A percentile compares a stretch with the other conserved stretches of the same genome.
These are phyloP conservation scores for Syrphus vitripennis DNA, from an alignment of 2,888 invertebrate species.

Conservation along the genomic window DNA sequence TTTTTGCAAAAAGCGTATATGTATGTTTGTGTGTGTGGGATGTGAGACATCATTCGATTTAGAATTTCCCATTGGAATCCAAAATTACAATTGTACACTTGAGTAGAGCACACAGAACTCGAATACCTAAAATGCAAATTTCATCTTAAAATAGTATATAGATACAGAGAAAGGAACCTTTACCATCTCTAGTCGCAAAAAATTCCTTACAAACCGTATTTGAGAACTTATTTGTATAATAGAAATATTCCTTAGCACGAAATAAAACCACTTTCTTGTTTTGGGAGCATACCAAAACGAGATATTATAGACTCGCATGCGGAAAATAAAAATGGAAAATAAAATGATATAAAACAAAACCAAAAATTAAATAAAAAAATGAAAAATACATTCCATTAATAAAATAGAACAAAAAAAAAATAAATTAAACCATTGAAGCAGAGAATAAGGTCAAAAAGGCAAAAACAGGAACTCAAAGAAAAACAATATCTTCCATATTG, in stretches of 20 bases:
- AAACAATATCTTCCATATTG: not conserved
- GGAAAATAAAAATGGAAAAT: slow-evolving; percentile 34
- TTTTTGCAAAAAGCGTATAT: not conserved
- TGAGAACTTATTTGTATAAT: not conserved
- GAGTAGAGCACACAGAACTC: not conserved
- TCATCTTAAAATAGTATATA: slow-evolving; percentile 51
- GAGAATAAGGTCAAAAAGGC: not conserved
- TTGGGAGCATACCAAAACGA: not conserved
- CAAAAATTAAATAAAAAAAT: slow-evolving; percentile 28
- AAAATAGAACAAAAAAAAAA: not conserved
- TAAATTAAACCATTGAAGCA: not conserved
- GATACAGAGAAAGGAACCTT: slow-evolving; percentile 2
- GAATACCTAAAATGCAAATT: slow-evolving; percentile 64
- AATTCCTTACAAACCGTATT: slow-evolving; percentile 26
- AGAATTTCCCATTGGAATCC: slow-evolving; percentile 56
- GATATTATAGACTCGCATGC: not conserved
- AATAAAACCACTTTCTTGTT: not conserved
- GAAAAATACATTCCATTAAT: slow-evolving; percentile 38
- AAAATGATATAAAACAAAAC: not conserved
- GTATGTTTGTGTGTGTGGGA: not conserved
- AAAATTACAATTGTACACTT: slow-evolving; percentile 49
- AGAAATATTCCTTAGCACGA: not conserved
- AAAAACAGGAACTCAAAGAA: not conserved
- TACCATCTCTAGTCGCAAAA: not conserved
- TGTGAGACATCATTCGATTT: slow-evolving; percentile 40